Percentiles rank a stretch among this genome's conserved stretches.
Conservation (phyloP, 2,888 invertebrate genomes). For the Pollenia amentaria region DNA sequence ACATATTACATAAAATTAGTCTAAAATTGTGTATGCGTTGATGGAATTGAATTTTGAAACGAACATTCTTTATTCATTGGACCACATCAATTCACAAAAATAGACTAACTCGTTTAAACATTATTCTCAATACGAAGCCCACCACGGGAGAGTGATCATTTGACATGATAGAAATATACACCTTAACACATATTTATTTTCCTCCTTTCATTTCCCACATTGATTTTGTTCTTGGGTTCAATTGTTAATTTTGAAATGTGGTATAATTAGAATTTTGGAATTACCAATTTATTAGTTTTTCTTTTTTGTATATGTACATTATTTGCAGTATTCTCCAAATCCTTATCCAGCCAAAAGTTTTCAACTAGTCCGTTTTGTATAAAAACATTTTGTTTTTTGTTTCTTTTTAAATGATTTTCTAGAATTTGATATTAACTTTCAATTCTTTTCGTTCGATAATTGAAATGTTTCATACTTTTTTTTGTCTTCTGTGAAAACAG, state of each 20-base stretch:
- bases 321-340: constrained; percentile 53
- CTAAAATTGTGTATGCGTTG: constrained; percentile 57
- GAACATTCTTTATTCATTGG: background rate
- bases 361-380: background rate
- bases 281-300: background rate
- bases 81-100: constrained; percentile 58
- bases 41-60: constrained; percentile 20
- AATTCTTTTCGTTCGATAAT: too few relatives aligned
- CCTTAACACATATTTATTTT: background rate
- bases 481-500: background rate
- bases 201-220: background rate
- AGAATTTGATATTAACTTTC: too few relatives aligned
- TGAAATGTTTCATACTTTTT: background rate
- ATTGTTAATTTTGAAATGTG: constrained; percentile 4
- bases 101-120: constrained; percentile 47
- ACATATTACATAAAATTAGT: constrained; percentile 25
- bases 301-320: background rate
- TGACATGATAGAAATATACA: constrained; percentile 33
- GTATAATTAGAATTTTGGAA: background rate
- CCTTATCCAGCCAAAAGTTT: constrained; percentile 41
- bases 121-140: constrained; percentile 61
- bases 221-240: background rate
- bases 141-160: constrained; percentile 52
- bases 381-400: background rate
- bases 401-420: background rate